These are phyloP conservation scores for Raja brachyura DNA, from an alignment of 2,113 vertebrate genomes.

Conservation along the genomic window DNA sequence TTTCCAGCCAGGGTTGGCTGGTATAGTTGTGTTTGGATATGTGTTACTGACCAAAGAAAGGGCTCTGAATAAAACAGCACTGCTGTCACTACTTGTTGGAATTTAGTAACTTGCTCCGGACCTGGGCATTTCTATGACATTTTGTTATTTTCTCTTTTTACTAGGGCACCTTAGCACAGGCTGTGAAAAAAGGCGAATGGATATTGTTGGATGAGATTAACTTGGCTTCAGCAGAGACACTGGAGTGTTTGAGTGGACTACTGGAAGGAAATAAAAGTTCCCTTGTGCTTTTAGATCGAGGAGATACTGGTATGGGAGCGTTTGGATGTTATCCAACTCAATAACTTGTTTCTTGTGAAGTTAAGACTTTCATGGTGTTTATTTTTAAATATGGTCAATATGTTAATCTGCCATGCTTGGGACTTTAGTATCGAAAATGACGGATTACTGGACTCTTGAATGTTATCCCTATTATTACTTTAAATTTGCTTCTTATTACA, in stretches of 20 bases:
- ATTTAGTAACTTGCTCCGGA: not conserved
- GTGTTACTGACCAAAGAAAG: not conserved
- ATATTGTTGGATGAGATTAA: conserved; percentile 96
- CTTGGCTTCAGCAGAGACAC: conserved; percentile 84
- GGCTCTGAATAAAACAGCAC: not conserved
- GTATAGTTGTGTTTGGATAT: not conserved
- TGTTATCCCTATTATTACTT: too few species aligned
- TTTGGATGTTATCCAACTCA: not conserved
- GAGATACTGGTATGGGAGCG: conserved; percentile 76
- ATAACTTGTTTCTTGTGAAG: not conserved
- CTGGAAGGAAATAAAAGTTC: conserved; percentile 83
- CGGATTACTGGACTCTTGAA: too few species aligned
- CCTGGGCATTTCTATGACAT: not conserved
- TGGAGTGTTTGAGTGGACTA: conserved; percentile 90
- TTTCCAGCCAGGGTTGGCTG: not conserved
- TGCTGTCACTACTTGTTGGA: not conserved
- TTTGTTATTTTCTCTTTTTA: conserved; percentile 41
- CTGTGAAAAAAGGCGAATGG: conserved; percentile 93
- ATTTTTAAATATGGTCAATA: not conserved
- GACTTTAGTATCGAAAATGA: too few species aligned
- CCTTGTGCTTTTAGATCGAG: conserved; percentile 83
- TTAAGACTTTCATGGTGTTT: not conserved
- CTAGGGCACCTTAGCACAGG: conserved; percentile 83
- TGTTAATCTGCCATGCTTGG: too few species aligned
- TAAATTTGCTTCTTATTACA: too few species aligned